These are phyloP conservation scores for Melanchra persicariae DNA, from an alignment of 2,888 invertebrate genomes.

Conservation along the genomic window DNA sequence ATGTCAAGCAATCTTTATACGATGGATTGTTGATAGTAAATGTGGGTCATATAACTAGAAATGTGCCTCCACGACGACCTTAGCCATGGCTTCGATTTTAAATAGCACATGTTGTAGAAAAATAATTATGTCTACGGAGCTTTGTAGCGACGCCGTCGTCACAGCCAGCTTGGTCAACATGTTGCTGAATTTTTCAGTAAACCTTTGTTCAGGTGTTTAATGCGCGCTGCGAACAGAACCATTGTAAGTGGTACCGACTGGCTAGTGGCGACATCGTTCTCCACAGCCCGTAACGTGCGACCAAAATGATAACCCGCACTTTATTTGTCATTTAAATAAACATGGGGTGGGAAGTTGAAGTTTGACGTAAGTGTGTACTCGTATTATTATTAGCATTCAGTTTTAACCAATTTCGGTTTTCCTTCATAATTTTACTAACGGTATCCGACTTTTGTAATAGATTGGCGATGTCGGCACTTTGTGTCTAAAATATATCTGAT, in stretches of 20 bases:
- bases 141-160: constrained; percentile 14
- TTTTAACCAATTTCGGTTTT: neutral
- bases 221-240: constrained; percentile 35
- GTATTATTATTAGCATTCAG: constrained; percentile 23
- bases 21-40: constrained; percentile 66
- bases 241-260: constrained; percentile 15
- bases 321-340: constrained; percentile 41
- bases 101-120: constrained; percentile 57
- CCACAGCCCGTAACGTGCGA: constrained; percentile 44
- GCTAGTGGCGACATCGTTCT: constrained; percentile 33
- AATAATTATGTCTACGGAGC: constrained; percentile 42
- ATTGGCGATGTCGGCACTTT: neutral
- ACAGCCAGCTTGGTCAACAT: constrained; percentile 39
- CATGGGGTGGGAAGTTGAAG: constrained; percentile 22
- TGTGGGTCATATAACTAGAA: constrained; percentile 70
- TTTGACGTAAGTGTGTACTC: neutral
- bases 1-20: constrained; percentile 65
- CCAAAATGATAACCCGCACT: constrained; percentile 54
- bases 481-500: constrained; percentile 3
- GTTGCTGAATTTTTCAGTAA: constrained; percentile 39
- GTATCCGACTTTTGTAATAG: neutral
- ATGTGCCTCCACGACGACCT: constrained; percentile 63
- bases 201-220: constrained; percentile 52
- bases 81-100: constrained; percentile 69
- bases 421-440: neutral